Evolutionary conservation across 2,797 vertebrate genomes (phyloP).

Genomic region (Pogonophryne albipinna): DNA sequence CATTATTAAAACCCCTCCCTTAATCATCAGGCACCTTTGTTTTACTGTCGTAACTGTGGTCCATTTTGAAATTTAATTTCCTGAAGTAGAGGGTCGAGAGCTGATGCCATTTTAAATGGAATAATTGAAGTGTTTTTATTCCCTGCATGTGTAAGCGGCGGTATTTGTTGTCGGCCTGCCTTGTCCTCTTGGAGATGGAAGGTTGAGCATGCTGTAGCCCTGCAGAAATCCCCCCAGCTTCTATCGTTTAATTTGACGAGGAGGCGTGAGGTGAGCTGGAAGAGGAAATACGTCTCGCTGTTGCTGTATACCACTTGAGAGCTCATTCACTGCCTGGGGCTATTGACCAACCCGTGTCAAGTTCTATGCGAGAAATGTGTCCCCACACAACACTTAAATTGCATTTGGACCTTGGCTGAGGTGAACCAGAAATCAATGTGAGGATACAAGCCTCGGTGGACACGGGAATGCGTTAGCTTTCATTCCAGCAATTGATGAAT

Average conservation of each 20-base stretch:
- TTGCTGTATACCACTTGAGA: constrained; percentile 77
- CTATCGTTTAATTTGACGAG: constrained; percentile 78
- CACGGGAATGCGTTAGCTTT: constrained; percentile 72
- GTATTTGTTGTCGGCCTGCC: constrained; percentile 64
- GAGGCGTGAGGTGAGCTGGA: constrained; percentile 79
- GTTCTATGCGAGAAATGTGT: constrained; percentile 73
- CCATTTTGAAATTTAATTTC: constrained; percentile 81
- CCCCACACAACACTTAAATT: constrained; percentile 80
- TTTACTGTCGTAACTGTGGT: constrained; percentile 63
- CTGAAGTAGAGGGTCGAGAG: constrained; percentile 77
- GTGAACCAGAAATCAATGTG: constrained; percentile 80
- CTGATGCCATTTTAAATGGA: constrained; percentile 77
- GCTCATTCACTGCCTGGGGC: constrained; percentile 77
- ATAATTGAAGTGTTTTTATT: constrained; percentile 70
- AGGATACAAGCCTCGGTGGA: constrained; percentile 79
- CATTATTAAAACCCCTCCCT: constrained; percentile 71
- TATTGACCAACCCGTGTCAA: constrained; percentile 83
- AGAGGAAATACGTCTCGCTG: constrained; percentile 77
- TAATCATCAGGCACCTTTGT: constrained; percentile 74
- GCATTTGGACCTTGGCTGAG: constrained; percentile 77
- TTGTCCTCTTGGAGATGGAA: constrained; percentile 69
- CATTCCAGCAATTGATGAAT: constrained; percentile 78
- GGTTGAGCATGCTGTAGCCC: constrained; percentile 63
- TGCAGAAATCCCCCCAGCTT: constrained; percentile 74
- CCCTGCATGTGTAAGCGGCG: constrained; percentile 34